Evolutionary conservation across 1,140 invertebrate genomes (phyloP), one percentile per base, ranked within the genome.

Genomic region (Phymastichus coffea): DNA sequence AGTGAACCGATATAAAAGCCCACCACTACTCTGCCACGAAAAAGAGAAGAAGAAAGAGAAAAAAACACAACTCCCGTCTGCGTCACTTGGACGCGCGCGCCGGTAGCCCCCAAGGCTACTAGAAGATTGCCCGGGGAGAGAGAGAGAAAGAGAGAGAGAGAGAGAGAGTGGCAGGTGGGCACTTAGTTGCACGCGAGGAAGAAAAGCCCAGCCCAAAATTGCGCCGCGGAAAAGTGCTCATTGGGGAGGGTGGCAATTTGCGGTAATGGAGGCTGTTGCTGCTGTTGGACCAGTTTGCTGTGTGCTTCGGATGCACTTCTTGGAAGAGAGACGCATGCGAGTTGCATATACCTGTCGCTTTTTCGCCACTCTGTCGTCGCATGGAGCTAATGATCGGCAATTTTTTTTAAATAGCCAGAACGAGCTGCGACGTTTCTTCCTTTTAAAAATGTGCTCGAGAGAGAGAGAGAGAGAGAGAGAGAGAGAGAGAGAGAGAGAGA

Each of bases 31-130:
- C n/a, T n/a, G n/a, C n/a, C n/a, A n/a, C n/a, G n/a, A 33, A 33
- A 12, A 33, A 33, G 28, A 33, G 28, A 7, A 33, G 12, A 33
- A 33, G 12, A 33, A 33, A 33, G 12, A 33, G 28, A 33, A 33
- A 33, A 12, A 33, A 33, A 33, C 6, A 33, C 28, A 12, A 33
- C 6, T 33, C 6, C 28, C 6, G 12, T 6, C 28, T 6, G 28
- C 28, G 28, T 33, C 6, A 7, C 6, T 12, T 33, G 28, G 12
- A 33, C 28, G 28, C 28, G 28, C 12, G 28, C 28, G 28, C 28
- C 28, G 33, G 76, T 77, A 78, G 77, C 77, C 74, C 78, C 78
- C 74, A 77, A 78, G 78, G 77, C 78, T 80, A 80, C 78, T 80
- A 80, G 78, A 80, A 80, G 78, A 80, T 79, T 80, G 76, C 76